Conservation (phyloP, 2,797 vertebrate genomes). For the Tinamus major region DNA sequence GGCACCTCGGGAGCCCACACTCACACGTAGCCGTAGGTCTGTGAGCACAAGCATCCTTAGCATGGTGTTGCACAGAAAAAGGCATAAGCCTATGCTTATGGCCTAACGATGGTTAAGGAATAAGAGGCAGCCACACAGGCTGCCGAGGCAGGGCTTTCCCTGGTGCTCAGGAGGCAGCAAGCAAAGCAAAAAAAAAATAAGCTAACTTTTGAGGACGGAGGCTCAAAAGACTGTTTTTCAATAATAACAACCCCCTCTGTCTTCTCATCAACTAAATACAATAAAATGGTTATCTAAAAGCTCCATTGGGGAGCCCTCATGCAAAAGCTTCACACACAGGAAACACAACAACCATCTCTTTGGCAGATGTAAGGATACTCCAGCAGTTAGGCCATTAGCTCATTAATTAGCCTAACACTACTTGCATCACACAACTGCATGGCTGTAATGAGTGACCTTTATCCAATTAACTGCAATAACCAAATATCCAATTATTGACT, state of each 20-base stretch:
- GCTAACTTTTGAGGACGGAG: neutral
- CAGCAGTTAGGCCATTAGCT: neutral
- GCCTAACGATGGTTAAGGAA: neutral
- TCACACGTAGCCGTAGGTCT: fast-evolving
- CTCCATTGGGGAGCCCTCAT: neutral
- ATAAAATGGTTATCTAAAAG: neutral
- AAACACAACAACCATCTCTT: neutral
- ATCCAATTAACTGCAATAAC: neutral
- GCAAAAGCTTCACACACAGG: neutral
- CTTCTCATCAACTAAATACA: neutral
- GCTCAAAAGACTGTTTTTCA: neutral
- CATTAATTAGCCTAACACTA: neutral
- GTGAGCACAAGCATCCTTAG: fast-evolving
- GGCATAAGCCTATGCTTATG: too few species aligned
- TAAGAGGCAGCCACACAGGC: neutral
- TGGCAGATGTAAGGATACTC: neutral
- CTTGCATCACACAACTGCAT: neutral
- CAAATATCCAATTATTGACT: neutral
- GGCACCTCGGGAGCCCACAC: neutral
- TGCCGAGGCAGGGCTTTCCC: neutral
- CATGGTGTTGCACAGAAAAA: fast-evolving
- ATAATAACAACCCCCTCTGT: neutral
- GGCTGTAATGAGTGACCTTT: neutral
- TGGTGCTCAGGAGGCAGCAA: neutral
- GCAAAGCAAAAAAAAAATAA: neutral